Conservation (phyloP, 2,888 invertebrate species). For the Ophraella communa region DNA sequence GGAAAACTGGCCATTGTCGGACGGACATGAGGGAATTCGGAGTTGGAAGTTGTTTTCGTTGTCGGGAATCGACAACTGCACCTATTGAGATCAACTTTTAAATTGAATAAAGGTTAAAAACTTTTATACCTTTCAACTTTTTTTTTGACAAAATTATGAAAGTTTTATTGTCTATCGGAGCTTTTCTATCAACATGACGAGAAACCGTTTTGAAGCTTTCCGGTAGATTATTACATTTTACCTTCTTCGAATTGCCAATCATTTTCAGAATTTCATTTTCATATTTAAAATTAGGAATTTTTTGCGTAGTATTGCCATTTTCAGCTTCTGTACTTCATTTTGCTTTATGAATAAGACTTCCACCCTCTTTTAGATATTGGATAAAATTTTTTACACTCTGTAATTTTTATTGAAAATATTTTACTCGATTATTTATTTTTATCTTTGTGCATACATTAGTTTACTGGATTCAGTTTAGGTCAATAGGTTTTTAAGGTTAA, state of each 20-base stretch:
- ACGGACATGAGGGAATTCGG: slow-evolving; percentile 44
- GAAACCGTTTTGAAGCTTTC: neutral
- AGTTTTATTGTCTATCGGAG: neutral
- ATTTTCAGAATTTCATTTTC: neutral
- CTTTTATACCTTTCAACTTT: neutral
- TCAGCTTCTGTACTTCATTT: too few relatives aligned
- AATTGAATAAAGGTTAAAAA: neutral
- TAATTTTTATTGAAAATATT: too few relatives aligned
- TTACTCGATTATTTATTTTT: too few relatives aligned
- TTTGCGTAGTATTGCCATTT: too few relatives aligned
- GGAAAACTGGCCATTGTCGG: slow-evolving; percentile 41
- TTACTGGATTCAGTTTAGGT: too few relatives aligned
- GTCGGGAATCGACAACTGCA: slow-evolving; percentile 12
- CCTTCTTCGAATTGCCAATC: neutral
- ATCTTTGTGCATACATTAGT: too few relatives aligned
- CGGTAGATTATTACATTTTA: neutral
- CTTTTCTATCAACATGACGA: neutral
- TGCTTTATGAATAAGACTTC: too few relatives aligned
- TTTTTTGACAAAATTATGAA: neutral
- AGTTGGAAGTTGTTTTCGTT: slow-evolving; percentile 19
- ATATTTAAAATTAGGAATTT: too few relatives aligned
- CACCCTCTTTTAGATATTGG: too few relatives aligned
- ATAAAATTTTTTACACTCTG: too few relatives aligned
- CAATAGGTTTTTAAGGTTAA: too few relatives aligned
- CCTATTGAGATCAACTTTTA: neutral